These are phyloP conservation scores for Clarias fuscus DNA, from an alignment of 2,797 vertebrate species.

Conservation along the genomic window DNA sequence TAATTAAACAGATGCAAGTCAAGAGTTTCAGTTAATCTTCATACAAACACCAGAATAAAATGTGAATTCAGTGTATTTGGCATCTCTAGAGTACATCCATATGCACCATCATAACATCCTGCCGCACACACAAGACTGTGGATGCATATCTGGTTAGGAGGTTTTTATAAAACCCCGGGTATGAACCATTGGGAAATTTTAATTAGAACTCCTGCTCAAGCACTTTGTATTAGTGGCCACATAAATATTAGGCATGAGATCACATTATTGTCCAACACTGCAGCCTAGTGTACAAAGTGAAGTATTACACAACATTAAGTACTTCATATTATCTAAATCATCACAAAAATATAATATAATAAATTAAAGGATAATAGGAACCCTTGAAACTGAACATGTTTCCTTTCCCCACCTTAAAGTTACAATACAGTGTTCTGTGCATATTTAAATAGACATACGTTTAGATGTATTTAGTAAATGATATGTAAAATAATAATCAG, in stretches of 20 bases:
- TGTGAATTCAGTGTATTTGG: too few species aligned
- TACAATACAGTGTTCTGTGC: too few species aligned
- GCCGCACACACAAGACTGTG: too few species aligned
- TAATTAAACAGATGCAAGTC: background rate
- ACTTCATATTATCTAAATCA: background rate
- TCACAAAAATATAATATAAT: background rate
- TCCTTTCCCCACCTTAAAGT: background rate
- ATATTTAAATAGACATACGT: too few species aligned
- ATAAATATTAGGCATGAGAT: background rate
- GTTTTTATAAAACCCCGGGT: too few species aligned
- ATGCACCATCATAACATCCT: too few species aligned
- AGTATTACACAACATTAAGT: background rate
- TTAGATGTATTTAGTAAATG: too few species aligned
- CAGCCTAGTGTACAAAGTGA: background rate
- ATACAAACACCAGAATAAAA: background rate
- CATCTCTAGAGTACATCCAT: background rate
- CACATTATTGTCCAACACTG: constrained; percentile 3
- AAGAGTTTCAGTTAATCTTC: background rate
- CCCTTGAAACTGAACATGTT: background rate
- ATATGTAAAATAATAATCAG: too few species aligned
- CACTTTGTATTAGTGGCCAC: background rate
- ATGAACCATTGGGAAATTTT: background rate
- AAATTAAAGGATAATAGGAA: background rate
- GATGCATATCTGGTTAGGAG: background rate
- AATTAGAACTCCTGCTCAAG: background rate